Percentiles rank a stretch among this genome's conserved stretches.
Evolutionary conservation across 2,113 vertebrate species (phyloP).

Genomic region (Gorsachius goisagi): DNA sequence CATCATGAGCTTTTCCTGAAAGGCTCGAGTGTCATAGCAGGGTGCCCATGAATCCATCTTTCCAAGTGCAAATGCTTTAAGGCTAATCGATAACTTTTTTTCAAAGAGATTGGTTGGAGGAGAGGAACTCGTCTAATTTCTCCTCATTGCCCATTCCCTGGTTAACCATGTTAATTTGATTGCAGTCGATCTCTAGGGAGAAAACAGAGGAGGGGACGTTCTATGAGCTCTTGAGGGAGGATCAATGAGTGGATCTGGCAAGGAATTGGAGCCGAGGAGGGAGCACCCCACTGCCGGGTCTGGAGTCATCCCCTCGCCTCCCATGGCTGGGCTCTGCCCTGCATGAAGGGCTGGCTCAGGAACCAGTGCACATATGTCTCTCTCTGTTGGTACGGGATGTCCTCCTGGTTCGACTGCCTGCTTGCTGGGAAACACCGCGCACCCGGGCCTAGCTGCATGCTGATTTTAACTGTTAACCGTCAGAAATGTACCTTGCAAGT

Average conservation of each 20-base stretch:
- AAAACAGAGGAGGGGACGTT: not conserved
- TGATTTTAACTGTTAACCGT: fast-evolving
- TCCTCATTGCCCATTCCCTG: not conserved
- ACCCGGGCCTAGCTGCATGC: not conserved
- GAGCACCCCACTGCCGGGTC: fast-evolving
- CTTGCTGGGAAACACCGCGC: not conserved
- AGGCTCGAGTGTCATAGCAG: not conserved
- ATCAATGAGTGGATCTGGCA: not conserved
- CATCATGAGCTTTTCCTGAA: not conserved
- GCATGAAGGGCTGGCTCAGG: not conserved
- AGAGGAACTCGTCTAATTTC: not conserved
- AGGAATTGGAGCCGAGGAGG: not conserved
- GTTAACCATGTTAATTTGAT: not conserved
- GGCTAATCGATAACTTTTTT: not conserved
- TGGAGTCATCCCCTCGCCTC: not conserved
- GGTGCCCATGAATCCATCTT: not conserved
- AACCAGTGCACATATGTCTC: not conserved
- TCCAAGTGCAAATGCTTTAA: not conserved
- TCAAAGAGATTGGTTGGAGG: not conserved
- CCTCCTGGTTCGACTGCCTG: not conserved
- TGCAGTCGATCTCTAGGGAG: not conserved
- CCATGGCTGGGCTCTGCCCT: not conserved
- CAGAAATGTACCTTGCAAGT: not conserved
- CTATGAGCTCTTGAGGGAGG: not conserved
- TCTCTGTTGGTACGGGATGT: not conserved